These are phyloP conservation scores for Balaenoptera acutorostrata DNA, from an alignment of 2,113 vertebrate species.

Conservation along the genomic window DNA sequence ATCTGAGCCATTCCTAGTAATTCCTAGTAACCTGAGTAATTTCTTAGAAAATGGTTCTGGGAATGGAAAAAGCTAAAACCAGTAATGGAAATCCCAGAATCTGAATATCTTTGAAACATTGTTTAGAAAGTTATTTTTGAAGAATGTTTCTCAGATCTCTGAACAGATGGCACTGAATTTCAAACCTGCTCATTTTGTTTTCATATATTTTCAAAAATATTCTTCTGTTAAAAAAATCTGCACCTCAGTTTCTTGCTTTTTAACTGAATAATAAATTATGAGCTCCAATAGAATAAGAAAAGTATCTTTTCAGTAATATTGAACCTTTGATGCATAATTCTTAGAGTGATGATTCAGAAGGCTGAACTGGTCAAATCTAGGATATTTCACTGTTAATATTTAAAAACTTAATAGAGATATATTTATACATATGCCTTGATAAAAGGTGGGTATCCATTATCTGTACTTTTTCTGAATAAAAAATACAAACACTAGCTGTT, in stretches of 20 bases:
- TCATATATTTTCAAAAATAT: slow-evolving; percentile 41
- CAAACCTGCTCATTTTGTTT: slow-evolving; percentile 64
- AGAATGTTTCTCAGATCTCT: slow-evolving; percentile 41
- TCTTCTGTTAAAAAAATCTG: background rate
- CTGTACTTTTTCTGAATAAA: background rate
- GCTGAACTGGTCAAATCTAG: background rate
- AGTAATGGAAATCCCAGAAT: background rate
- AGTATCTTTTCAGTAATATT: background rate
- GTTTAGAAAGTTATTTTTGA: slow-evolving; percentile 42
- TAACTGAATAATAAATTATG: background rate
- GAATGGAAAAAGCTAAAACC: background rate
- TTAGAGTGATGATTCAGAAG: background rate
- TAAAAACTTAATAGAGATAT: background rate
- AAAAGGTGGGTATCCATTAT: background rate
- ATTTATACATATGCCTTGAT: background rate
- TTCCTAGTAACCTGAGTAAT: background rate
- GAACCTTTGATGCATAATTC: background rate
- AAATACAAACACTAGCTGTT: background rate
- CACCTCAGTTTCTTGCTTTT: background rate
- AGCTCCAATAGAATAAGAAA: background rate
- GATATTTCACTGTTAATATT: background rate
- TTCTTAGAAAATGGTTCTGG: background rate
- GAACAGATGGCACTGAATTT: slow-evolving; percentile 53
- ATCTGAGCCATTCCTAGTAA: background rate
- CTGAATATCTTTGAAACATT: background rate